phyloP scores from a whole-genome alignment of 1,140 invertebrate species.

The Ips typographus region DNA sequence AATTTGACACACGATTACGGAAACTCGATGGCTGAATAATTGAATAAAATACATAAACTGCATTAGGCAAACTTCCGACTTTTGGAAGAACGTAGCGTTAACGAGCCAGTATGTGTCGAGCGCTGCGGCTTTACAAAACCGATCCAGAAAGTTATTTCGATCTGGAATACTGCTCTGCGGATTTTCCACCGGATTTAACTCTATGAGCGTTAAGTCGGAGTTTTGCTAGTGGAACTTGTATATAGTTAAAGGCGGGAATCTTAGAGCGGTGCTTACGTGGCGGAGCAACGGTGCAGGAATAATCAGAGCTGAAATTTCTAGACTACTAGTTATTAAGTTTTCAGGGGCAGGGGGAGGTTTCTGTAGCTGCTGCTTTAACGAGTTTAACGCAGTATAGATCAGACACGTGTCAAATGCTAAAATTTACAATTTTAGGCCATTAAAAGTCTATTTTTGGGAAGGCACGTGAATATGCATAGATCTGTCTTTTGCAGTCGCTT shows the following conservation, averaged over 20 bases:
- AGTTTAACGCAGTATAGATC: no score
- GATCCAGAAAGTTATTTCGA: slow-evolving; percentile 18
- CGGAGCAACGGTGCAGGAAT: not conserved
- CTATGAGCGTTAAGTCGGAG: slow-evolving; percentile 6
- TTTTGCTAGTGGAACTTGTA: slow-evolving; percentile 1
- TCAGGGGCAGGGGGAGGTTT: no score
- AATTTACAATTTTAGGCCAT: no score
- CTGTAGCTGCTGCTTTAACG: no score
- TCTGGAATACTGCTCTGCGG: slow-evolving; percentile 13
- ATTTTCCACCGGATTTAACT: slow-evolving; percentile 27
- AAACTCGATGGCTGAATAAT: not conserved
- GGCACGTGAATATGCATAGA: no score
- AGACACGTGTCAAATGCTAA: no score
- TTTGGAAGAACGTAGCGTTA: slow-evolving; percentile 8
- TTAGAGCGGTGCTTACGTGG: not conserved
- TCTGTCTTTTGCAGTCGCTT: no score
- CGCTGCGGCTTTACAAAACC: slow-evolving; percentile 9
- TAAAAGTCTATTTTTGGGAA: no score
- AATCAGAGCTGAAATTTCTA: not conserved
- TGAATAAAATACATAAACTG: slow-evolving; percentile 1
- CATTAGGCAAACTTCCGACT: slow-evolving; percentile 6
- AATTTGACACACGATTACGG: no score
- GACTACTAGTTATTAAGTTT: no score
- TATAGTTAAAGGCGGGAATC: slow-evolving; percentile 7
- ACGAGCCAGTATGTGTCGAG: slow-evolving; percentile 9